Base-by-base conservation (phyloP, 2,888 invertebrate genomes). In the Aspidapion aeneum region DNA sequence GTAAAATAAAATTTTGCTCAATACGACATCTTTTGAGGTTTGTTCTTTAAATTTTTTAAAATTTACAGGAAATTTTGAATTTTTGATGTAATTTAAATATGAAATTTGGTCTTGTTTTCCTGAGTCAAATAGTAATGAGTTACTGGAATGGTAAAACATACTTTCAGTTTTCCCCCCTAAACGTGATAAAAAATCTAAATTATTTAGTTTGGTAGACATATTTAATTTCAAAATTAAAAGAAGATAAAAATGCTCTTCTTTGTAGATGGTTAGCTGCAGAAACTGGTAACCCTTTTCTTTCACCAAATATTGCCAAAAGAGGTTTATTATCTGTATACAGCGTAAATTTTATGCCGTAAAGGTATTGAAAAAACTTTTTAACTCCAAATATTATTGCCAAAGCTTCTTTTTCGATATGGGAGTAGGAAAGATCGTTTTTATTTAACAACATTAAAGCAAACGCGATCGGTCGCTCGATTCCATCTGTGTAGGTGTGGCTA, bases 301-400 rank as follows among this genome's bases (percentile, higher is more conserved):
- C n/a, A n/a, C n/a, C n/a, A n/a, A n/a, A n/a, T n/a, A n/a, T 3
- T 18, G 48, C 19, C 22, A 63, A 55, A 18, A 79, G 77, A 58
- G 74, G 63, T 19, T 68, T 63, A 56, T n/a, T n/a, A n/a, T 68
- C 69, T 2, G 64, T 64, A 2, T 57, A 58, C 7, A 69, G 35
- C 57, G 58, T 76, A 69, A 81, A 81, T 7, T 71, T 65, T 2
- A 73, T 63, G 1, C 76, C 78, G 64, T 69, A 74, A 1, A 79
- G 51, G 64, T 74, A 80, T 18, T 74, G 67, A 62, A 75, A 70
- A 65, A 79, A 80, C 66, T 73, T 72, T 49, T 69, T 67, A 9
- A 79, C 71, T 2, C 74, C 77, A 64, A 68, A 80, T 51, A 77
- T 65, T 12, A 66, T 66, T 48, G 66, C 52, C 16, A 57, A n/a